Evolutionary conservation across 2,888 invertebrate species (phyloP).

Genomic region (Conchocele bisecta): DNA sequence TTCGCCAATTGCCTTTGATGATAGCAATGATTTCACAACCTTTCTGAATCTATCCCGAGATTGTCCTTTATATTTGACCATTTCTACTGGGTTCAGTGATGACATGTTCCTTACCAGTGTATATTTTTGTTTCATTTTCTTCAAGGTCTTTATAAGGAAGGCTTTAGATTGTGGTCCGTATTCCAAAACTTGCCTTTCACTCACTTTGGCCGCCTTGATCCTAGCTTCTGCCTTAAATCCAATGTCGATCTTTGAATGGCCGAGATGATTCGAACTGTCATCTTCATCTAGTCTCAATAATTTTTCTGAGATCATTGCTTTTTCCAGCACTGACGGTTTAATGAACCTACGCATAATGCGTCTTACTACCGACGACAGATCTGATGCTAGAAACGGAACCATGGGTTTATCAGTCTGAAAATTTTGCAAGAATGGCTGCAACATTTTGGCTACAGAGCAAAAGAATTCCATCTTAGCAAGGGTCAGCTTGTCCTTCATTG

Average conservation of each 20-base stretch:
- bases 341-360: conserved; percentile 16
- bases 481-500: conserved; percentile 13
- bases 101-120: conserved; percentile 34
- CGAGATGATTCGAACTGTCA: conserved; percentile 9
- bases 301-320: background rate
- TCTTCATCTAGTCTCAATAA: conserved; percentile 14
- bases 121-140: conserved; percentile 26
- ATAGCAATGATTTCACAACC: background rate
- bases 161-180: conserved; percentile 27
- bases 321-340: conserved; percentile 13
- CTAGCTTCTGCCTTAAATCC: conserved; percentile 27
- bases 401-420: conserved; percentile 8
- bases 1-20: background rate
- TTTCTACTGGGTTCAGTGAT: conserved; percentile 33
- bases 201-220: conserved; percentile 27
- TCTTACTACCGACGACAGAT: conserved; percentile 1
- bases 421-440: conserved; percentile 7
- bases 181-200: conserved; percentile 34
- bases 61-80: background rate
- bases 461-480: conserved; percentile 22
- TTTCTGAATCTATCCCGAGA: conserved; percentile 1
- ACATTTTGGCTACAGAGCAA: conserved; percentile 9
- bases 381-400: background rate
- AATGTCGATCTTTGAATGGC: conserved; percentile 32
- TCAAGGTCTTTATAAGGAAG: conserved; percentile 18